phyloP scores from a whole-genome alignment of 2,113 vertebrate species.

The Strix uralensis region DNA sequence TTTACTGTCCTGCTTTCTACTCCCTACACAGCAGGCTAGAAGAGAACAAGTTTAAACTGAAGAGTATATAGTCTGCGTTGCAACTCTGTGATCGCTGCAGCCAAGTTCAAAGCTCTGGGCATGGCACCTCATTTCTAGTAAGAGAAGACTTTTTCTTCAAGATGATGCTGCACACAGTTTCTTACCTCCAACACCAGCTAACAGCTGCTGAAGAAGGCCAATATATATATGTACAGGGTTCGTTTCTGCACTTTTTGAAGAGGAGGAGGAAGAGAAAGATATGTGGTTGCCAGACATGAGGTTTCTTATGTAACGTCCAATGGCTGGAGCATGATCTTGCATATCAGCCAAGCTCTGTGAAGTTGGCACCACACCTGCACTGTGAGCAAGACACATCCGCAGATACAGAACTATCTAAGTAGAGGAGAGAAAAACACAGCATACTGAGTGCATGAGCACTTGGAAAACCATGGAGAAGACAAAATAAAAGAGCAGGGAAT shows the following conservation, averaged over 20 bases:
- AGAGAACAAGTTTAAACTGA: not conserved
- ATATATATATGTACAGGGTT: conserved; percentile 92
- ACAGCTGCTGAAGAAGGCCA: conserved; percentile 90
- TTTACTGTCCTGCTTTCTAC: not conserved
- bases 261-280: conserved; percentile 64
- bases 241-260: conserved; percentile 81
- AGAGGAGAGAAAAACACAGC: not conserved
- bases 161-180: not conserved
- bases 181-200: conserved; percentile 91
- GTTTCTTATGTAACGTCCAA: conserved; percentile 87
- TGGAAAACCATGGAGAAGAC: not conserved
- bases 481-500: not conserved
- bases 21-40: not conserved
- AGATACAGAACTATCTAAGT: conserved; percentile 91
- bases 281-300: conserved; percentile 79
- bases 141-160: not conserved
- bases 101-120: not conserved
- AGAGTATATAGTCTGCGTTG: not conserved
- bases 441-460: not conserved
- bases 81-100: not conserved
- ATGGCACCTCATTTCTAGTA: not conserved
- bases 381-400: conserved; percentile 94
- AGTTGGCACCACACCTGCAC: conserved; percentile 85
- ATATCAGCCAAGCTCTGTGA: conserved; percentile 90
- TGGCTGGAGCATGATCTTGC: conserved; percentile 94